Evolutionary conservation across 2,888 invertebrate species (phyloP).

Genomic region (Furcula furcula): DNA sequence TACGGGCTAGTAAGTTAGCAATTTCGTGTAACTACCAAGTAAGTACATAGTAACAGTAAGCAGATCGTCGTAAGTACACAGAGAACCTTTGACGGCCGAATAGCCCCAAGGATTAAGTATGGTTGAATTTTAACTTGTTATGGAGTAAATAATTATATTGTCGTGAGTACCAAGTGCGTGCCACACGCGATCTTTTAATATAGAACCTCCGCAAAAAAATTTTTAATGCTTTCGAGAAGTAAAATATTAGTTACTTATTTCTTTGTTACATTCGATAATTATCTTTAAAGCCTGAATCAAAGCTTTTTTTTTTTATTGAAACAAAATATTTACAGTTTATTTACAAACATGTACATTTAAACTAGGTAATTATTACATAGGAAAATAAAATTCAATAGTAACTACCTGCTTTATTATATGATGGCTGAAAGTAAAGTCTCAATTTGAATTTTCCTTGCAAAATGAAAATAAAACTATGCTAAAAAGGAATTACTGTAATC

Average conservation of each 20-base stretch:
- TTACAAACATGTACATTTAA: too few relatives aligned
- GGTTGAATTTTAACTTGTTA: constrained; percentile 12
- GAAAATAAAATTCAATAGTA: too few relatives aligned
- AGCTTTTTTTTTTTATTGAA: too few relatives aligned
- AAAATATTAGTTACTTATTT: constrained; percentile 8
- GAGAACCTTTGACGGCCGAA: neutral
- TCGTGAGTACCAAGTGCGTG: constrained; percentile 26
- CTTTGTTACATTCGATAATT: constrained; percentile 4
- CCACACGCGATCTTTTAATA: constrained; percentile 33
- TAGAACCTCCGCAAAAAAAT: constrained; percentile 14
- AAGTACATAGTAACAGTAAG: too few relatives aligned
- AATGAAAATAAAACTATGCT: too few relatives aligned
- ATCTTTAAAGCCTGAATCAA: too few relatives aligned
- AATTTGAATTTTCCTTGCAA: too few relatives aligned
- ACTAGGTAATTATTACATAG: too few relatives aligned
- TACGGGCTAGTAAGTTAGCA: neutral
- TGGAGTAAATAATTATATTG: constrained; percentile 22
- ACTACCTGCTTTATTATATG: too few relatives aligned
- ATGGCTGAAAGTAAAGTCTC: too few relatives aligned
- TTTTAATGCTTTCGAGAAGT: constrained; percentile 14
- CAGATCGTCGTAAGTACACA: neutral
- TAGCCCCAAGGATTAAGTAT: constrained; percentile 2
- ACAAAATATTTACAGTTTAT: too few relatives aligned
- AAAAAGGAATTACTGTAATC: too few relatives aligned
- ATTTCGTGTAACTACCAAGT: neutral